Evolutionary conservation across 2,113 vertebrate species (phyloP).

Genomic region (Macaca nemestrina): DNA sequence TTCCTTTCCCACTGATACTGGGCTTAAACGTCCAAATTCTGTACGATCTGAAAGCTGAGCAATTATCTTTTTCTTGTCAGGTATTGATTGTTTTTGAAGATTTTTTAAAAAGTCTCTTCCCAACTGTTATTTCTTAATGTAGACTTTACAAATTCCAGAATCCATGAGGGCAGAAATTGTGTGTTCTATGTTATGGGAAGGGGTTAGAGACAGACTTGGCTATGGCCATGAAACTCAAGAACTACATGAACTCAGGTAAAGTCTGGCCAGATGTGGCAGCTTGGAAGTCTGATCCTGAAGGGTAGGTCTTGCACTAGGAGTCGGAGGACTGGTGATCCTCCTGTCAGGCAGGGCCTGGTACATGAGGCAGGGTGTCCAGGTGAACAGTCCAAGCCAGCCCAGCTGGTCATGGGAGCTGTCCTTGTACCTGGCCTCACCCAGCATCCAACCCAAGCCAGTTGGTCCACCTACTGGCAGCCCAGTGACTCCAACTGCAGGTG

Average conservation of each 20-base stretch:
- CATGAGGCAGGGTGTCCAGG: not conserved
- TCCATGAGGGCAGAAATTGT: not conserved
- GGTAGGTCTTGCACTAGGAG: not conserved
- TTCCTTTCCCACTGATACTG: not conserved
- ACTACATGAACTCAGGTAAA: not conserved
- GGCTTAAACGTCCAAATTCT: not conserved
- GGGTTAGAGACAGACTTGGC: not conserved
- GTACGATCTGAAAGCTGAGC: not conserved
- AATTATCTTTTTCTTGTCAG: not conserved
- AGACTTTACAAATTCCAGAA: not conserved
- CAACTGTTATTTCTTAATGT: not conserved
- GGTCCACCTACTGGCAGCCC: not conserved
- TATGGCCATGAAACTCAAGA: not conserved
- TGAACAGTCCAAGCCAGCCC: no score
- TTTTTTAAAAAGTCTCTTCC: not conserved
- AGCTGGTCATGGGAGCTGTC: not conserved
- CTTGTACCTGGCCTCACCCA: no score
- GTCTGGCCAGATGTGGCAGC: not conserved
- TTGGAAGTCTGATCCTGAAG: not conserved
- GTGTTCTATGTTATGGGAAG: not conserved
- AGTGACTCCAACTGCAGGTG: not conserved
- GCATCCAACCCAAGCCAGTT: no score
- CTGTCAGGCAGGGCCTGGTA: not conserved
- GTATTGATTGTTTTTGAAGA: not conserved
- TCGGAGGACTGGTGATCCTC: not conserved